These are phyloP conservation scores for Trematomus bernacchii DNA, from an alignment of 2,797 vertebrate genomes.

Conservation along the genomic window DNA sequence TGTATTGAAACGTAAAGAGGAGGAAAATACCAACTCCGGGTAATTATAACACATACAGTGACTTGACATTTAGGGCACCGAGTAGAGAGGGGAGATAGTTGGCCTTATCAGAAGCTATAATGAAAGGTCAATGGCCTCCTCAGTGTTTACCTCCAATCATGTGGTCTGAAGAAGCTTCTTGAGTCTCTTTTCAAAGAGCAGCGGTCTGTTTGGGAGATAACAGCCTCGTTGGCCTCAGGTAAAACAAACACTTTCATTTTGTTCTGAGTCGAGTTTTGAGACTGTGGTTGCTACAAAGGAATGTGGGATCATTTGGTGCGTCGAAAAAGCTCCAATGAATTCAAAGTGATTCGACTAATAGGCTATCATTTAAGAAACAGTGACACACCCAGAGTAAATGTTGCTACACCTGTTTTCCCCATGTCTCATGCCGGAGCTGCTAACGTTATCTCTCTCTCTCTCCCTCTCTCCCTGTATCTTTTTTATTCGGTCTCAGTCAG, in stretches of 20 bases:
- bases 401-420: slow-evolving; percentile 25
- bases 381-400: not conserved
- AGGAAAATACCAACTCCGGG: slow-evolving; percentile 79
- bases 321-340: not conserved
- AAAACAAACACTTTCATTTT: slow-evolving; percentile 40
- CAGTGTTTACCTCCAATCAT: slow-evolving; percentile 84
- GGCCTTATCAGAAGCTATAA: slow-evolving; percentile 84
- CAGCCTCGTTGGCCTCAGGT: slow-evolving; percentile 41
- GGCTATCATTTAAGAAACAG: not conserved
- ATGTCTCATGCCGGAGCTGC: slow-evolving; percentile 29
- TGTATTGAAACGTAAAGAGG: slow-evolving; percentile 81
- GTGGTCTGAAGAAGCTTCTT: slow-evolving; percentile 76
- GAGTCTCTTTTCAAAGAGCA: slow-evolving; percentile 71
- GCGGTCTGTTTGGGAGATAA: slow-evolving; percentile 61
- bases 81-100: slow-evolving; percentile 79
- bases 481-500: slow-evolving; percentile 72
- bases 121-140: slow-evolving; percentile 85
- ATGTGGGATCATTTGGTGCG: not conserved
- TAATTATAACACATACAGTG: slow-evolving; percentile 84
- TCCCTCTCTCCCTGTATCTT: slow-evolving; percentile 44
- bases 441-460: slow-evolving; percentile 44
- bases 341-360: not conserved
- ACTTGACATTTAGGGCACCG: slow-evolving; percentile 83
- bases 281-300: not conserved
- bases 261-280: slow-evolving; percentile 3